Evolutionary conservation across 2,888 invertebrate genomes (phyloP), one percentile per base, ranked within the genome.

Genomic region (Pterostichus niger): DNA sequence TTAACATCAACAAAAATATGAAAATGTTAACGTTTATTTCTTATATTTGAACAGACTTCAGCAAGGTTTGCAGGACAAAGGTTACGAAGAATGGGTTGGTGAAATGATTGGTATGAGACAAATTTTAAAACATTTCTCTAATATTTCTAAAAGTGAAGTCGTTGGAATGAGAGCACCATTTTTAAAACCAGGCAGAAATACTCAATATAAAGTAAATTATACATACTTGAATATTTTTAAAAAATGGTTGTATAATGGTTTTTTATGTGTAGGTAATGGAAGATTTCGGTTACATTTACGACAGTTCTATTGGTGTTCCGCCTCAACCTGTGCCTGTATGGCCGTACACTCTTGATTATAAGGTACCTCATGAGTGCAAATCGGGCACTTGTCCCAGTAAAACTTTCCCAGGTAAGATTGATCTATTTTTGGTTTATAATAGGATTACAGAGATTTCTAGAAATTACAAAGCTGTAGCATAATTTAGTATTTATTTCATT

Each of bases 21-120:
- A 54, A 79, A 61, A 24, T 24, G 3, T 24, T 24, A 24, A 24
- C 24, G 1, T 10, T 13, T 61, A 10, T 52, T 31, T 6, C 33
- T 11, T 61, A 40, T 24, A 13, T 35, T 61, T 1, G 5, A 78
- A 17, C 85, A 94, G 94, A 44, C 90, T 94, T 10, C 96, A 97
- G 88, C 94, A 94, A 88, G 96, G 97, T 64, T 91, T 98, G 9
- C 96, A 98, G 90, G 96, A 96, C 90, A 96, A 96, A 89, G 95
- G 96, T 80, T 96, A 97, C 89, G 97, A 97, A 91, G 96, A 96
- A 89, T 98, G 97, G 97, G 96, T 95, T 0, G 96, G 96, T 24
- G 97, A 97, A 91, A 97, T 97, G 96, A 95, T 97, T 86, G 97
- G 97, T 75, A 97, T 97, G 97, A 92, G 97, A 84, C 96, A 97